Conservation (phyloP, 92 coral and sea anemone genomes). For the Montipora capitata region DNA sequence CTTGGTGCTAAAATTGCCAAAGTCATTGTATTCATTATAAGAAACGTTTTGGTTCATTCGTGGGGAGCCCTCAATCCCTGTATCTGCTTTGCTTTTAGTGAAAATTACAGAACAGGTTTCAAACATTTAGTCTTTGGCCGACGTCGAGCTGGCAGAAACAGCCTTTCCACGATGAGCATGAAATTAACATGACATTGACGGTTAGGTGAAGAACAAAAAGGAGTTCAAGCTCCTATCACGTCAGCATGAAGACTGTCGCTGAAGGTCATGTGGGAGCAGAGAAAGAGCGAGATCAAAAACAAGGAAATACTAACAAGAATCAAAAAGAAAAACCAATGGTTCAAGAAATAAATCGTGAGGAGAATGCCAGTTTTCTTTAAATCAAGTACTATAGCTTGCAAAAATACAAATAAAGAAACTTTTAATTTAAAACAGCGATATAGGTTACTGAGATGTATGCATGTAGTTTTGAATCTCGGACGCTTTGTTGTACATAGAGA, state of each 20-base stretch:
- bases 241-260: neutral
- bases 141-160: neutral
- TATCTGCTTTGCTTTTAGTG: slow-evolving; percentile 19
- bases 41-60: neutral
- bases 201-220: neutral
- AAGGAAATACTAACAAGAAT: neutral
- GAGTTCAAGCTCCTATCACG: neutral
- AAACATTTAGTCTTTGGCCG: neutral
- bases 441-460: too few species aligned
- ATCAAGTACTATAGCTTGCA: too few species aligned
- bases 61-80: slow-evolving; percentile 43
- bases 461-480: too few species aligned
- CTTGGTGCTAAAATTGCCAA: neutral
- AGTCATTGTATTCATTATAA: neutral
- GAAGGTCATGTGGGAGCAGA: neutral
- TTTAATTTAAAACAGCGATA: too few species aligned
- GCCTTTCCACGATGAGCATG: too few species aligned
- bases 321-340: neutral
- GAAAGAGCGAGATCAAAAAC: neutral
- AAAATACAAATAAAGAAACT: too few species aligned
- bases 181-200: too few species aligned
- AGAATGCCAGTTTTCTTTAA: too few species aligned
- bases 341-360: neutral
- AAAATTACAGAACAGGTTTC: slow-evolving; percentile 1
- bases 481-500: too few species aligned